Conservation (phyloP, 1,140 invertebrate species). For the Zaprionus africanus region DNA sequence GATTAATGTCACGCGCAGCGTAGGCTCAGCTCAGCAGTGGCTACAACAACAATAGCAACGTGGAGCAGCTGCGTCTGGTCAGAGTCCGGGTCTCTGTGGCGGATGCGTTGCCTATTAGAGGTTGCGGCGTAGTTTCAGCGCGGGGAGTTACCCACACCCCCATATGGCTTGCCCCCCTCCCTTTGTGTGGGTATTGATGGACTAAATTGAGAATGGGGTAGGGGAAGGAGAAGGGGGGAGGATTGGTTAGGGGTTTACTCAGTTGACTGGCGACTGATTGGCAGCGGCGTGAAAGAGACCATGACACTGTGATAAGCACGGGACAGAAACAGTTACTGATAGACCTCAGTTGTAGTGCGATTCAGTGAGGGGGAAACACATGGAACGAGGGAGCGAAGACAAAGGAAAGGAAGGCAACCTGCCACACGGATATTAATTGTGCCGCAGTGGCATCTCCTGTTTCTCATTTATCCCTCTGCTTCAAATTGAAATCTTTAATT, state of each 20-base stretch:
- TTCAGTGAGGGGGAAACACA: neutral
- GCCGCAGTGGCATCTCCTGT: too few species aligned
- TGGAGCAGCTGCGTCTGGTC: conserved; percentile 40
- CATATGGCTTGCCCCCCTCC: neutral
- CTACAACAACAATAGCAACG: conserved; percentile 31
- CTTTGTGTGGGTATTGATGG: conserved; percentile 5
- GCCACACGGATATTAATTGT: neutral
- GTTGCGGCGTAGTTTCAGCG: conserved; percentile 65
- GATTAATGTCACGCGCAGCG: conserved; percentile 75
- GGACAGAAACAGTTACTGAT: conserved; percentile 10
- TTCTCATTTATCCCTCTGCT: too few species aligned
- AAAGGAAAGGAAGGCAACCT: neutral
- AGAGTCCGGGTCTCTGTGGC: conserved; percentile 43
- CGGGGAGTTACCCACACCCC: neutral
- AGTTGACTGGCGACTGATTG: conserved; percentile 40
- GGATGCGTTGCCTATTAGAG: conserved; percentile 65
- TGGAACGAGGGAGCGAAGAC: neutral
- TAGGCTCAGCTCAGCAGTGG: conserved; percentile 24
- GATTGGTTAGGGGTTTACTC: conserved; percentile 5
- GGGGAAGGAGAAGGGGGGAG: neutral
- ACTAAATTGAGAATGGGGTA: neutral
- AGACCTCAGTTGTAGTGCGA: neutral
- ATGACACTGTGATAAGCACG: conserved; percentile 32
- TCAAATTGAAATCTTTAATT: neutral
- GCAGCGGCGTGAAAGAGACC: conserved; percentile 30